These are phyloP conservation scores for Drosophila mettleri DNA, from an alignment of 2,888 invertebrate genomes.

Conservation along the genomic window DNA sequence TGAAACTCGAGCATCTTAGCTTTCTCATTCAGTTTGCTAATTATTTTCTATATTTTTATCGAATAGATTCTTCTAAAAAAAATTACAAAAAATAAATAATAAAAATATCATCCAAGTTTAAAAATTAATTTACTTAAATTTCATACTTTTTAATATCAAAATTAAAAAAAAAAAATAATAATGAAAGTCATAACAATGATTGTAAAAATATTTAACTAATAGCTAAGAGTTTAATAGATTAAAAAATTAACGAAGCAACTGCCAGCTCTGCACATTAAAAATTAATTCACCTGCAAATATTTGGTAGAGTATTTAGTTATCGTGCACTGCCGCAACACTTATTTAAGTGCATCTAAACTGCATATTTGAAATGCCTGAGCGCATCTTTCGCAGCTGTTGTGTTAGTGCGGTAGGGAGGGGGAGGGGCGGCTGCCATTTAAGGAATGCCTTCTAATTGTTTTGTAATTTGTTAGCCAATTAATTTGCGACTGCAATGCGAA, in stretches of 20 bases:
- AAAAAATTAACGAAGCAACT: too few relatives aligned
- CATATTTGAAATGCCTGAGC: constrained; percentile 63
- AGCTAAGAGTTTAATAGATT: too few relatives aligned
- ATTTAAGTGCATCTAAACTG: constrained; percentile 26
- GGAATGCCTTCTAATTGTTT: constrained; percentile 77
- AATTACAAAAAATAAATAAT: neutral
- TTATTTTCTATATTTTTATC: neutral
- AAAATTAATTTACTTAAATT: too few relatives aligned
- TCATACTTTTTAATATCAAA: too few relatives aligned
- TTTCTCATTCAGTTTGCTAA: neutral
- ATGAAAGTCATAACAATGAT: too few relatives aligned
- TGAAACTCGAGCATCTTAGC: neutral
- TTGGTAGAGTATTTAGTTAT: constrained; percentile 16
- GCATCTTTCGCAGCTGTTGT: constrained; percentile 55
- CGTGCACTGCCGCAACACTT: neutral
- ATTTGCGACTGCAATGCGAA: constrained; percentile 69
- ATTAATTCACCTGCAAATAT: too few relatives aligned
- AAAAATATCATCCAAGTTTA: too few relatives aligned
- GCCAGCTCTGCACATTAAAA: too few relatives aligned
- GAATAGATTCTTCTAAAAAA: too few relatives aligned
- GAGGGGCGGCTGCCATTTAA: constrained; percentile 60
- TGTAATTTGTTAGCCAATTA: constrained; percentile 79
- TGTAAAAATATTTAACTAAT: too few relatives aligned
- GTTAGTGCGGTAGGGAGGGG: constrained; percentile 37
- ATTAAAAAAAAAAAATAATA: too few relatives aligned